These are phyloP conservation scores for Proctacanthus coquilletti DNA, from an alignment of 1,140 invertebrate species.

Conservation along the genomic window DNA sequence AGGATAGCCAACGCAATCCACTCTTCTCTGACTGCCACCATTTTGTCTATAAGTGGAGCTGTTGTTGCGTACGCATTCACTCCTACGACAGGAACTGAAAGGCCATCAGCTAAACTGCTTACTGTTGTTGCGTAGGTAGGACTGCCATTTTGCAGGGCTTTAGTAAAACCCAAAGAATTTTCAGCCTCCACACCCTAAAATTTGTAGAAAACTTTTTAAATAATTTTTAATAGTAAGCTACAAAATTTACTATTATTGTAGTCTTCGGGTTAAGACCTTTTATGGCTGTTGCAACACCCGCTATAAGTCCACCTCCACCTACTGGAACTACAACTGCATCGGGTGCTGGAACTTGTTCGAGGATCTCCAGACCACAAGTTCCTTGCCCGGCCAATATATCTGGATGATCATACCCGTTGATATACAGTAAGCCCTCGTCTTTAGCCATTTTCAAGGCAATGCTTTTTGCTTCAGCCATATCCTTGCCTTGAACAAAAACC, in stretches of 20 bases:
- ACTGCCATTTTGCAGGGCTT: conserved; percentile 52
- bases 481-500: conserved; percentile 66
- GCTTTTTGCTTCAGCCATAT: conserved; percentile 74
- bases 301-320: conserved; percentile 78
- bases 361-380: conserved; percentile 79
- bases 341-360: conserved; percentile 64
- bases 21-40: conserved; percentile 62
- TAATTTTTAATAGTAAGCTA: too few species aligned
- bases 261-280: conserved; percentile 71
- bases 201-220: too few species aligned
- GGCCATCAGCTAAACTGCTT: conserved; percentile 69
- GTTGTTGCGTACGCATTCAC: conserved; percentile 69
- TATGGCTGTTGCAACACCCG: conserved; percentile 71
- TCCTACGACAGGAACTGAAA: conserved; percentile 72
- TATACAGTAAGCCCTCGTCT: conserved; percentile 59
- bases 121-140: conserved; percentile 47
- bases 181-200: too few species aligned
- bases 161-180: conserved; percentile 67
- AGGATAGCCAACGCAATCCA: too few species aligned
- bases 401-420: conserved; percentile 72
- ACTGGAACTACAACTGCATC: conserved; percentile 71
- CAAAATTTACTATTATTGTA: conserved; percentile 47
- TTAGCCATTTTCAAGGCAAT: conserved; percentile 59
- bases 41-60: conserved; percentile 54
- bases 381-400: conserved; percentile 88